Conservation (phyloP, 2,888 invertebrate genomes). For the Thysanoteuthis rhombus region DNA sequence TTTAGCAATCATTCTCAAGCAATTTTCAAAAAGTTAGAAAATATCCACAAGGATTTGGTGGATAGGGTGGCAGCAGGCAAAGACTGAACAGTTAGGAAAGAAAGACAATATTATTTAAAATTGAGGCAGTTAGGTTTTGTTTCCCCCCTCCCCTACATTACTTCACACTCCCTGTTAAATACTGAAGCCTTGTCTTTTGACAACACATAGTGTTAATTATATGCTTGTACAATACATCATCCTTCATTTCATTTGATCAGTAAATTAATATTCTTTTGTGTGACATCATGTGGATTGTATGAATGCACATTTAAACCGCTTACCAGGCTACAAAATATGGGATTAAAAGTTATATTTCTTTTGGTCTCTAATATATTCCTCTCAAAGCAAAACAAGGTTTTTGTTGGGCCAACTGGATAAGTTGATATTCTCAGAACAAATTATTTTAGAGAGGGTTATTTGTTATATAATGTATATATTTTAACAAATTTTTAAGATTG, state of each 20-base stretch:
- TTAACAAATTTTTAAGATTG: not conserved
- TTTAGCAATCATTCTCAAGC: not conserved
- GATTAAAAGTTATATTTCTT: conserved; percentile 1
- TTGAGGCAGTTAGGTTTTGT: not conserved
- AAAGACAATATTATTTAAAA: not conserved
- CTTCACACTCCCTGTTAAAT: not conserved
- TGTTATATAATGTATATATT: too few relatives aligned
- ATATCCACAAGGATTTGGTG: not conserved
- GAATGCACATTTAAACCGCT: conserved; percentile 12
- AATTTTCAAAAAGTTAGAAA: not conserved
- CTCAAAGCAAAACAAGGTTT: not conserved
- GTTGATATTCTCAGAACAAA: not conserved
- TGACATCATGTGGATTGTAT: not conserved
- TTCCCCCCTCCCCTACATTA: not conserved
- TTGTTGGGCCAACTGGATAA: conserved; percentile 12
- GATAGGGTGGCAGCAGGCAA: not conserved
- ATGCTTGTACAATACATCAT: not conserved
- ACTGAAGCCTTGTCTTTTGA: not conserved
- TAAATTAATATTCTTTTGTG: not conserved
- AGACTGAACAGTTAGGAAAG: not conserved
- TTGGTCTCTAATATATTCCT: not conserved
- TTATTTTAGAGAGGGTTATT: too few relatives aligned
- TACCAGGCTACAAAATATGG: not conserved
- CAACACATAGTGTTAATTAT: not conserved
- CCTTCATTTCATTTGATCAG: not conserved